Conservation (phyloP, 2,797 vertebrate species). For the Helarctos malayanus region DNA sequence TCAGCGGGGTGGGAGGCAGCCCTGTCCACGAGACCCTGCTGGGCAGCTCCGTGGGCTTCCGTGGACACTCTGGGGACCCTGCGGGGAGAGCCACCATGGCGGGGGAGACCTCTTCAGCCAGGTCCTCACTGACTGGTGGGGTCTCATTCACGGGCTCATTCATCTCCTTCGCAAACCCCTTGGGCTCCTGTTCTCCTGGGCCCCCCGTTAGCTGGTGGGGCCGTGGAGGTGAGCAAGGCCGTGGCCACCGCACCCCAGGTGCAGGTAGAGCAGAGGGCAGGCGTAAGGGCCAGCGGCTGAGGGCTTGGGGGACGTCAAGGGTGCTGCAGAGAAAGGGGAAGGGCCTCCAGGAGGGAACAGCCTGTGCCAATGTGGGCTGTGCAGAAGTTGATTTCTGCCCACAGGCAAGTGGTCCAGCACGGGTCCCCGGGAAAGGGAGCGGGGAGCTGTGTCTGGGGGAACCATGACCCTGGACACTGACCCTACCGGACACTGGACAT, state of each 20-base stretch:
- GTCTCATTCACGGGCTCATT: accelerated
- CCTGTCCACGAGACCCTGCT: not conserved
- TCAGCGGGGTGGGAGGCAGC: not conserved
- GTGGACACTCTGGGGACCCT: accelerated
- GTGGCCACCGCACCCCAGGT: not conserved
- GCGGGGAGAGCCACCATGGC: not conserved
- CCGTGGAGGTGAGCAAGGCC: not conserved
- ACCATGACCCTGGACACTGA: too few relatives aligned
- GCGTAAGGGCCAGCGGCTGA: accelerated
- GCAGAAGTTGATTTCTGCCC: not conserved
- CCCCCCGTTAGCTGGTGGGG: not conserved
- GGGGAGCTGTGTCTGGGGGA: not conserved
- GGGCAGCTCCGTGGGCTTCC: accelerated
- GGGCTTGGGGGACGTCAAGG: not conserved
- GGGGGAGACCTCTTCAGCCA: too few relatives aligned
- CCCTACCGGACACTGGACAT: not conserved
- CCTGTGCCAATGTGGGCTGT: accelerated
- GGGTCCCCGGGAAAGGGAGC: not conserved
- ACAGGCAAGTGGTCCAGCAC: not conserved
- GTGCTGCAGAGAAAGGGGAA: not conserved
- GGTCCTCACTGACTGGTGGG: accelerated
- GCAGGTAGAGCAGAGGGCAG: not conserved
- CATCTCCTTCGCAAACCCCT: not conserved
- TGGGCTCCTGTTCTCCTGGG: not conserved
- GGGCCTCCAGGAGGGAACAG: not conserved